These are phyloP conservation scores for Dromococcyx pavoninus DNA, from an alignment of 2,797 vertebrate genomes.

Conservation along the genomic window DNA sequence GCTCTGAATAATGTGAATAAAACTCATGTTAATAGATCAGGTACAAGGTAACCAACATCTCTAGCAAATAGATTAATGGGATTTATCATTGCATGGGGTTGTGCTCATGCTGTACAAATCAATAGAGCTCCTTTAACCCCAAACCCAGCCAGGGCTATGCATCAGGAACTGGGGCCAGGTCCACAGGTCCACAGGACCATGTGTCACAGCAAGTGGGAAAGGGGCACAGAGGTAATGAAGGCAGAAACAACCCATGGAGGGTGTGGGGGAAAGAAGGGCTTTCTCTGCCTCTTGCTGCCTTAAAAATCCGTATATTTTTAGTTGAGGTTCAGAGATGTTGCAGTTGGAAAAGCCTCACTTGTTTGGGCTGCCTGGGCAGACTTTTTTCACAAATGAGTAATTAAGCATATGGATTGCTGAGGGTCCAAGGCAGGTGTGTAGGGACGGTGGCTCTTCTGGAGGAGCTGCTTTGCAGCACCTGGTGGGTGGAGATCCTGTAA, in stretches of 20 bases:
- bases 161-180: background rate
- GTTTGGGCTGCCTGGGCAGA: background rate
- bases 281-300: background rate
- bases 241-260: background rate
- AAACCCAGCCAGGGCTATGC: background rate
- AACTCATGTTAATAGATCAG: background rate
- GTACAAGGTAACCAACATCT: background rate
- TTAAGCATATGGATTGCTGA: rapidly evolving
- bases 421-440: background rate
- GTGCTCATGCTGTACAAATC: background rate
- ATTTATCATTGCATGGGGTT: background rate
- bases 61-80: rapidly evolving
- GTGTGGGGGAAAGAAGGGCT: background rate
- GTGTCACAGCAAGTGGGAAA: background rate
- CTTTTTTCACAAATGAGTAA: rapidly evolving
- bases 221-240: background rate
- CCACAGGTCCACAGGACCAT: background rate
- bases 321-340: rapidly evolving
- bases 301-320: rapidly evolving
- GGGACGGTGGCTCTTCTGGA: background rate
- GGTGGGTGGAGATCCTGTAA: too few species aligned
- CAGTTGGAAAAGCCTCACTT: background rate
- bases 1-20: background rate
- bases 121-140: background rate
- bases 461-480: background rate